A percentile compares a stretch with the other conserved stretches of the same genome.
These are phyloP conservation scores for Mallotus villosus DNA, from an alignment of 2,797 vertebrate genomes.

Conservation along the genomic window DNA sequence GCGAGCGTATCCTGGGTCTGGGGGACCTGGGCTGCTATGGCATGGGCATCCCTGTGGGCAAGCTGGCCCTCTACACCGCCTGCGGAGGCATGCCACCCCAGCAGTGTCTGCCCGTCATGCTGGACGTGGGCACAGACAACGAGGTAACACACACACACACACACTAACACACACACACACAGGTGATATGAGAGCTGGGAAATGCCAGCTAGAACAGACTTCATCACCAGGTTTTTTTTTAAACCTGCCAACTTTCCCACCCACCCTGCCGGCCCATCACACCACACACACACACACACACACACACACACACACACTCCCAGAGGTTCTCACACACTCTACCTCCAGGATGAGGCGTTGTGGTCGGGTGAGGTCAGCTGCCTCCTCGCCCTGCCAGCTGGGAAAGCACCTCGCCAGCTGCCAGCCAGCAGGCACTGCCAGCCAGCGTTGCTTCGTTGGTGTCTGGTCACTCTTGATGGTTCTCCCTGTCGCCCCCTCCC, in stretches of 20 bases:
- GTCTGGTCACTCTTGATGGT: constrained; percentile 17
- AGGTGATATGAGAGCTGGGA: constrained; percentile 2
- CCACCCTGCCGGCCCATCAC: background rate
- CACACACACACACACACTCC: background rate
- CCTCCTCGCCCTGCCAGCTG: constrained; percentile 53
- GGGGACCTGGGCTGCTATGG: constrained; percentile 95
- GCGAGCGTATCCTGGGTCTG: constrained; percentile 94
- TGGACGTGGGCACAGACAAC: constrained; percentile 97
- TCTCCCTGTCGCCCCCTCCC: constrained; percentile 12
- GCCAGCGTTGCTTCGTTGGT: no score
- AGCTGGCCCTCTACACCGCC: constrained; percentile 94
- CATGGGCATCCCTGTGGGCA: constrained; percentile 98
- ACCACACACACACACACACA: constrained; percentile 33
- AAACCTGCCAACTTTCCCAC: constrained; percentile 12
- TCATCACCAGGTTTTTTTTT: constrained; percentile 20
- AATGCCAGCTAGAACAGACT: constrained; percentile 29
- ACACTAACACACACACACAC: background rate
- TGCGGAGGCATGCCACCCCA: constrained; percentile 92
- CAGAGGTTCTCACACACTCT: constrained; percentile 28
- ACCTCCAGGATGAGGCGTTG: constrained; percentile 59
- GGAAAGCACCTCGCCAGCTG: constrained; percentile 62
- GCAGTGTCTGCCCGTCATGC: constrained; percentile 89
- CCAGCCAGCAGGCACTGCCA: constrained; percentile 15
- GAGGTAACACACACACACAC: constrained; percentile 77
- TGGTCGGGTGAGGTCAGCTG: constrained; percentile 45